Base-by-base conservation (phyloP, 2,888 invertebrate genomes). In the Habrosyne pyritoides region DNA sequence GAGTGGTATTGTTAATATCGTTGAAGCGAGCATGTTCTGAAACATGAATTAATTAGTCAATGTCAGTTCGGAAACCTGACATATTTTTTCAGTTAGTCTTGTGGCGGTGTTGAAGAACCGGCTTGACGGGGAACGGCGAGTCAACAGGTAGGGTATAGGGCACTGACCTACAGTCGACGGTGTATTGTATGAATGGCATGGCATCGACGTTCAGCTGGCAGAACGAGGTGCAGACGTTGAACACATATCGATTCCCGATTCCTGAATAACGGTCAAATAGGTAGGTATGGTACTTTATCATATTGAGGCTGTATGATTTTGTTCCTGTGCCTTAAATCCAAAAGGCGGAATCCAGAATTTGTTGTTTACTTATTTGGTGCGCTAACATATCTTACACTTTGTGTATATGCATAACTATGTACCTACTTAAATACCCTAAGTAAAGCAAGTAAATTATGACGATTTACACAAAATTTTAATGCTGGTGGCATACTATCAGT, bases 61-160 rank as follows among this genome's bases (percentile, higher is more conserved):
- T 80, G 72, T 79, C 72, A 76, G 73, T 74, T 70, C 70, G 67
- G 67, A 69, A 79, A 78, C 73, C 78, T 79, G 80, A 79, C 75
- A 67, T 71, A 74, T 75, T 72, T 79, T 77, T 79, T 81, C 71
- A 71, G 42, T 42, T 69, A 60, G 67, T 66, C 55, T 64, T 65
- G 60, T 60, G 30, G 75, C 74, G 71, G 73, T 73, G 75, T 74
- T 69, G 76, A 75, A 81, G 79, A 91, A 91, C 91, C 90, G 87
- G 91, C 81, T 84, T 73, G 81, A 75, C 86, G 67, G 79, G 86
- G 83, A 81, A 68, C 76, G 68, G 72, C 73, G 73, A 81, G 79
- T 82, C 88, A 90, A 91, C 91, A 91, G 91, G 91, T 89, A 89
- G 84, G 82, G 81, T 78, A 81, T 79, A 83, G 91, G 91, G 89